A percentile compares a stretch with the other conserved stretches of the same genome.
phyloP scores from a whole-genome alignment of 1,140 invertebrate species.

The Drosophila ogumai region DNA sequence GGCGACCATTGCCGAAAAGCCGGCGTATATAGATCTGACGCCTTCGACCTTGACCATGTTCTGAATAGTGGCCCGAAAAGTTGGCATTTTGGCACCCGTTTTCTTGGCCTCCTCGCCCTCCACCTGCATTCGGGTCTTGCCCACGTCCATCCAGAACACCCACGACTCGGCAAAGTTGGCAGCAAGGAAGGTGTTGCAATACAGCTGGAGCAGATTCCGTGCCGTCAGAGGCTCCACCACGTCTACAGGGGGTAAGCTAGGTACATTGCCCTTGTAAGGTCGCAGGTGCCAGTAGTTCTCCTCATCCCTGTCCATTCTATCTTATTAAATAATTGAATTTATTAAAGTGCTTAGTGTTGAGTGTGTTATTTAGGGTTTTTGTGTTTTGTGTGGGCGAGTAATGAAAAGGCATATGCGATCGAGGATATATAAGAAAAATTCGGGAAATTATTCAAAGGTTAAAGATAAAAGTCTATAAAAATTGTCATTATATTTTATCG shows the following conservation, averaged over 20 bases:
- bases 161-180: conserved; percentile 53
- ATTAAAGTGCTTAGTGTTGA: background rate
- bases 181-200: conserved; percentile 56
- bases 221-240: conserved; percentile 15
- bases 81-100: conserved; percentile 14
- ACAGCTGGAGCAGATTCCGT: conserved; percentile 30
- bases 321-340: background rate
- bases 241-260: conserved; percentile 1
- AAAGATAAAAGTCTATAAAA: background rate
- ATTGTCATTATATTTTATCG: background rate
- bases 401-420: conserved; percentile 1
- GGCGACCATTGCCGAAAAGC: conserved; percentile 49
- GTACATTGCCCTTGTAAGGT: background rate
- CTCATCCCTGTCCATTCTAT: conserved; percentile 23
- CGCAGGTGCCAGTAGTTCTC: conserved; percentile 11
- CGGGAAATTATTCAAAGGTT: background rate
- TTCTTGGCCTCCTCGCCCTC: conserved; percentile 37
- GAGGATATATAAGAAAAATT: background rate
- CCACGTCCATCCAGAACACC: conserved; percentile 49
- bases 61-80: conserved; percentile 16
- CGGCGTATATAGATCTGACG: conserved; percentile 22
- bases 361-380: background rate
- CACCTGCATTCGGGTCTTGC: conserved; percentile 61
- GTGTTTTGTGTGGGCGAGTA: background rate
- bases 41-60: conserved; percentile 27